Percentiles rank a stretch among this genome's conserved stretches.
Conservation (phyloP, 2,113 vertebrate genomes). For the Nestor notabilis region DNA sequence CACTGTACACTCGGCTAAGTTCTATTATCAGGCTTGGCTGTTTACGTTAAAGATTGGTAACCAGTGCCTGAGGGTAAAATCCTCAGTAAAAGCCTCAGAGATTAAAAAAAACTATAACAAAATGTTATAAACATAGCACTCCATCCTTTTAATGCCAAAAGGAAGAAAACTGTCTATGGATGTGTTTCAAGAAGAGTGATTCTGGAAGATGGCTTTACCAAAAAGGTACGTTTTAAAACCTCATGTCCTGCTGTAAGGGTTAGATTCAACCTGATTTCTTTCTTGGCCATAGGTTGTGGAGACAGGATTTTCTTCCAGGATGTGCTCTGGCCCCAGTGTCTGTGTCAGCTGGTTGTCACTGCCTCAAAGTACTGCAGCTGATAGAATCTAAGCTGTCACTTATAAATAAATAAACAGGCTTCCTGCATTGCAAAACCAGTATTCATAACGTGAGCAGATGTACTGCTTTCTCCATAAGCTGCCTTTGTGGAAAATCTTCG, state of each 20-base stretch:
- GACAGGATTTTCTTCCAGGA: background rate
- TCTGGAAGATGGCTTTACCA: background rate
- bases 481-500: background rate
- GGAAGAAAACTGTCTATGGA: background rate
- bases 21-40: background rate
- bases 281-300: background rate
- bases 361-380: background rate
- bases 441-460: background rate
- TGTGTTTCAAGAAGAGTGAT: background rate
- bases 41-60: background rate
- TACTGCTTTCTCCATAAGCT: background rate
- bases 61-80: background rate
- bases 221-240: background rate
- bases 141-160: background rate
- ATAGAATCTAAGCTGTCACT: background rate
- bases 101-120: background rate
- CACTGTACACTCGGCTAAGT: background rate
- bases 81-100: background rate
- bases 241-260: background rate
- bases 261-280: background rate
- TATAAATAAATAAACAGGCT: slow-evolving; percentile 51
- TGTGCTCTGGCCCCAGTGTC: accelerated
- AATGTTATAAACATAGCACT: background rate
- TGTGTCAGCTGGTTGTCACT: background rate
- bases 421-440: background rate